These are phyloP conservation scores for Lasioglossum leucozonium DNA, from an alignment of 2,888 invertebrate species.

Conservation along the genomic window DNA sequence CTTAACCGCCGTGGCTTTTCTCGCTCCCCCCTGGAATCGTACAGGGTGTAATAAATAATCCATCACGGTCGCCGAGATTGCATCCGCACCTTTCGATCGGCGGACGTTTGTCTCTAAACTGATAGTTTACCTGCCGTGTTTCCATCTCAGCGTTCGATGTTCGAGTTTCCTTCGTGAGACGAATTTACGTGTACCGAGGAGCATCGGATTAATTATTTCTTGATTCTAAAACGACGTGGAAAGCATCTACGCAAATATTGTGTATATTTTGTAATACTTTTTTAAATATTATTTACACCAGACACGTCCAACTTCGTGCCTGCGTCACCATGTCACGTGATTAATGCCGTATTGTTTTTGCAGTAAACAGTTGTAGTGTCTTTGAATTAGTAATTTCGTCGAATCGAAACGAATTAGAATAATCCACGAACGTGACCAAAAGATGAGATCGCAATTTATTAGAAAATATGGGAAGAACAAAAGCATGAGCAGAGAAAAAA, in stretches of 20 bases:
- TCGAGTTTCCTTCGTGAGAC: not conserved
- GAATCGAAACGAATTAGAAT: not conserved
- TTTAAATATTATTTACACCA: not conserved
- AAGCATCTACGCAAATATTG: not conserved
- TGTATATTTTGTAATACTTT: too few relatives aligned
- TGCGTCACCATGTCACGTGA: too few relatives aligned
- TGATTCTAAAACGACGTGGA: not conserved
- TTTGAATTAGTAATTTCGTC: not conserved
- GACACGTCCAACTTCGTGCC: too few relatives aligned
- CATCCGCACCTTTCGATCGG: not conserved
- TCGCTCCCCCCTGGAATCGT: not conserved
- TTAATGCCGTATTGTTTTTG: too few relatives aligned
- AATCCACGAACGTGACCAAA: not conserved
- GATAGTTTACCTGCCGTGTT: not conserved
- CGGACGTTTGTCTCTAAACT: not conserved
- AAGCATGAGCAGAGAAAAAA: constrained; percentile 1
- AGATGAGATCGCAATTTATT: not conserved
- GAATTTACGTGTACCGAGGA: not conserved
- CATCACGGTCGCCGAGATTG: not conserved
- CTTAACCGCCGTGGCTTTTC: not conserved
- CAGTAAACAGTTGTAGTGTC: too few relatives aligned
- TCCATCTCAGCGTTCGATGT: not conserved
- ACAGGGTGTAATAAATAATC: constrained; percentile 2
- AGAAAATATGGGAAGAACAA: not conserved
- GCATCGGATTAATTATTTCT: not conserved